These are phyloP conservation scores for Phyllotreta cruciferae DNA, from an alignment of 2,888 invertebrate species.

Conservation along the genomic window DNA sequence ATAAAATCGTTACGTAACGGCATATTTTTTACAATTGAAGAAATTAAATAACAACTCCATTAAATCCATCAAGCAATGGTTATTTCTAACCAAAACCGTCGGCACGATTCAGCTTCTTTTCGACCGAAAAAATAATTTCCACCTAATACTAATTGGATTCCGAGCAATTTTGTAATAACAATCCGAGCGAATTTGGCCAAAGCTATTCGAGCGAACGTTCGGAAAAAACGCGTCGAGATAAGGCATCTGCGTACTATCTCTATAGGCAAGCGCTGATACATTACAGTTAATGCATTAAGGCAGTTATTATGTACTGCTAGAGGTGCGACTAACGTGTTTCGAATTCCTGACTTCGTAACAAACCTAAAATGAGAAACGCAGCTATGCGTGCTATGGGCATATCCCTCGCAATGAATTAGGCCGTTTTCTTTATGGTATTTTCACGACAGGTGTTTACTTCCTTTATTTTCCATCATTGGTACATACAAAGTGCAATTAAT, in stretches of 20 bases:
- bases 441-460: too few species aligned
- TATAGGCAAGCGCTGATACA: conserved; percentile 28
- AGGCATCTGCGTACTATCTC: conserved; percentile 34
- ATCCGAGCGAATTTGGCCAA: conserved; percentile 20
- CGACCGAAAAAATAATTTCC: conserved; percentile 20
- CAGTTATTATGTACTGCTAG: conserved; percentile 34
- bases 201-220: conserved; percentile 14
- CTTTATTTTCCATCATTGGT: too few species aligned
- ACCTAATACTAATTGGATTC: conserved; percentile 18
- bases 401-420: conserved; percentile 21
- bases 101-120: conserved; percentile 1
- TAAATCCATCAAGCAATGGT: conserved; percentile 1
- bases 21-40: conserved; percentile 1
- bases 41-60: conserved; percentile 20
- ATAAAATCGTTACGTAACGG: neutral
- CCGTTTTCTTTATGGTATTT: conserved; percentile 18
- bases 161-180: conserved; percentile 25
- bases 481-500: too few species aligned
- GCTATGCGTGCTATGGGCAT: conserved; percentile 23
- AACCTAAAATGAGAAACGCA: conserved; percentile 29
- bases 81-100: neutral
- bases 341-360: conserved; percentile 41
- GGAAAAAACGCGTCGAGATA: conserved; percentile 31
- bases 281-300: conserved; percentile 35
- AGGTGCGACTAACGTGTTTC: conserved; percentile 45